These are phyloP conservation scores for Chloroceryle amazona DNA, from an alignment of 2,797 vertebrate genomes.

Conservation along the genomic window DNA sequence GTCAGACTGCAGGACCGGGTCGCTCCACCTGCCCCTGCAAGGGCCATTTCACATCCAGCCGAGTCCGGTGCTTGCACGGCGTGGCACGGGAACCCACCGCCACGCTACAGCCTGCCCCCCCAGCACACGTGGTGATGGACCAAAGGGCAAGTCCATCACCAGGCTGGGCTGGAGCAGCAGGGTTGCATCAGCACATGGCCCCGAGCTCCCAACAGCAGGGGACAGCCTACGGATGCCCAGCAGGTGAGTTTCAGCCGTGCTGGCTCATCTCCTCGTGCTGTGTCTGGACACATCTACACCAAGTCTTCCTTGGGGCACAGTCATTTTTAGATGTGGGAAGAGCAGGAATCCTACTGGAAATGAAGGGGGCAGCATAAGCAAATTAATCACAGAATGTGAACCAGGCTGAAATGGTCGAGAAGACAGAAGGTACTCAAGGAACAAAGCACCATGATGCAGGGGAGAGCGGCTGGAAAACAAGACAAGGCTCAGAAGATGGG, in stretches of 20 bases:
- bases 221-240: background rate
- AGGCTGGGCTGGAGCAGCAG: background rate
- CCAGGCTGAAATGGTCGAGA: background rate
- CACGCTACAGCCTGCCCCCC: background rate
- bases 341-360: background rate
- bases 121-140: too few species aligned
- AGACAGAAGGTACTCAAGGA: background rate
- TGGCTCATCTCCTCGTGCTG: background rate
- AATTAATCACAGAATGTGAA: constrained; percentile 15
- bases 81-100: background rate
- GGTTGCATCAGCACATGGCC: accelerated
- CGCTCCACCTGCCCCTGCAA: background rate
- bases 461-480: background rate
- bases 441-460: background rate
- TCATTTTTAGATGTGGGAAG: background rate
- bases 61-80: background rate
- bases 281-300: background rate
- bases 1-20: accelerated
- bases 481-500: background rate
- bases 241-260: background rate
- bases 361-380: constrained; percentile 63
- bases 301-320: background rate
- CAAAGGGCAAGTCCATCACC: background rate
- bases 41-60: background rate
- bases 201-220: background rate